Base-by-base conservation (phyloP, 2,797 vertebrate species). In the Darevskia mixta region DNA sequence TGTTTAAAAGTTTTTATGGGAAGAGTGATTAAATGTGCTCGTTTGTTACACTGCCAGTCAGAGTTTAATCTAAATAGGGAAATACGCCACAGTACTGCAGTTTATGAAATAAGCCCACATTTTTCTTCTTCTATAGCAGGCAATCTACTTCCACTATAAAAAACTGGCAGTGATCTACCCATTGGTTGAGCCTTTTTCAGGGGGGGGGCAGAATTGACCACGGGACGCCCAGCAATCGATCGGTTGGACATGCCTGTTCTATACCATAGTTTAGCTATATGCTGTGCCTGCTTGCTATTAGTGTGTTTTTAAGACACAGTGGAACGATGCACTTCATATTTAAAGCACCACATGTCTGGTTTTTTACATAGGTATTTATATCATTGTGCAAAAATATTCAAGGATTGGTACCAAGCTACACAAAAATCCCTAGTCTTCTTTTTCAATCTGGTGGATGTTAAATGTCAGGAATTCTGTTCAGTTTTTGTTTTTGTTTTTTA, bases 41-140 rank as follows among this genome's bases (percentile, higher is more conserved):
- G 88, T 76, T 89, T 91, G 89, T 64, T 64, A 64, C 87, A 86
- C 83, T 85, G 90, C 92, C 89, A 92, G 89, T 92, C 93, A 94
- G 92, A 90, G 45, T 92, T 94, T 86, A 91, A 92, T 90, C 91
- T 91, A 89, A 90, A 92, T 87, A 0, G 81, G 94, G 89, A 69
- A 92, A 88, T 90, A 94, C 91, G 88, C 88, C 85, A 82, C 81
- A 76, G 8, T 27, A 41, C 23, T 75, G 35, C 4, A 38, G 2
- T 80, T 61, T 38, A 64, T 23, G 7, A 58, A 64, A 25, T 61
- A 11, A 20, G 5, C 27, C 5, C 27, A 90, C 89, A 71, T 94
- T 92, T 91, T 86, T 55, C 89, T 55, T 55, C 49, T 49, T 49
- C 49, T 49, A 49, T 49, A 49, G 49, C 49, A 49, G 49, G 45